Percentiles rank a stretch among this genome's conserved stretches.
Conservation (phyloP, 2,797 vertebrate species). For the Gobionotothen gibberifrons region DNA sequence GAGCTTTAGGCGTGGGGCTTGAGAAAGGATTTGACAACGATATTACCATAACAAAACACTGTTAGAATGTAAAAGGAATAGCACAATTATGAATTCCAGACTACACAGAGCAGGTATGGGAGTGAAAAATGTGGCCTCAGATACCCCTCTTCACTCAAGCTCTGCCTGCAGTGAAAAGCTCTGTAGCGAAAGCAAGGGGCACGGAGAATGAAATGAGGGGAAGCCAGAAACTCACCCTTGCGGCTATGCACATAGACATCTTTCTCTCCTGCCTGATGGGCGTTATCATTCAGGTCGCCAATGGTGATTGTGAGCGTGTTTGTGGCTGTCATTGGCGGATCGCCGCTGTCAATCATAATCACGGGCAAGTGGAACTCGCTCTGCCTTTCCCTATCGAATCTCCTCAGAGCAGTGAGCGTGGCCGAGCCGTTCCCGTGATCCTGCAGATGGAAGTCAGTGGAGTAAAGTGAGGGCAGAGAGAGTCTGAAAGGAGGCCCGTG, state of each 20-base stretch:
- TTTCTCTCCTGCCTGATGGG: slow-evolving; percentile 87
- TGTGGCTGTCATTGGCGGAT: slow-evolving; percentile 86
- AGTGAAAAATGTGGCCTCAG: slow-evolving; percentile 50
- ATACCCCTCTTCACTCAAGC: slow-evolving; percentile 48
- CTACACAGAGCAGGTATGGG: slow-evolving; percentile 46
- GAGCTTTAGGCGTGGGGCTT: slow-evolving; percentile 49
- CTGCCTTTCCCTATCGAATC: slow-evolving; percentile 89
- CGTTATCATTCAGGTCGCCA: slow-evolving; percentile 90
- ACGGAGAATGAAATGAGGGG: slow-evolving; percentile 38
- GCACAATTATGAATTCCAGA: slow-evolving; percentile 68
- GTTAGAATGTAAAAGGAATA: slow-evolving; percentile 50
- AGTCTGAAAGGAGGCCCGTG: slow-evolving; percentile 89
- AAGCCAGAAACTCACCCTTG: slow-evolving; percentile 79
- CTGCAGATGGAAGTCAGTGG: slow-evolving; percentile 88
- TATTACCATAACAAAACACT: slow-evolving; percentile 69
- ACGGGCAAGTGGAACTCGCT: slow-evolving; percentile 86
- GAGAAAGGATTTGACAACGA: slow-evolving; percentile 52
- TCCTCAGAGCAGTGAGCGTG: slow-evolving; percentile 87
- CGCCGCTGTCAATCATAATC: slow-evolving; percentile 87
- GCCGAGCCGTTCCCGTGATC: slow-evolving; percentile 90
- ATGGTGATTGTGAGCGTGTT: slow-evolving; percentile 87
- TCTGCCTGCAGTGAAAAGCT: slow-evolving; percentile 42
- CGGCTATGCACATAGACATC: slow-evolving; percentile 85
- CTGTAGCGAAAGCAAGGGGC: slow-evolving; percentile 34
- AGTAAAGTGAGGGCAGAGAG: slow-evolving; percentile 79